Evolutionary conservation across 2,113 vertebrate species (phyloP).

Genomic region (Daphoenositta chrysoptera): DNA sequence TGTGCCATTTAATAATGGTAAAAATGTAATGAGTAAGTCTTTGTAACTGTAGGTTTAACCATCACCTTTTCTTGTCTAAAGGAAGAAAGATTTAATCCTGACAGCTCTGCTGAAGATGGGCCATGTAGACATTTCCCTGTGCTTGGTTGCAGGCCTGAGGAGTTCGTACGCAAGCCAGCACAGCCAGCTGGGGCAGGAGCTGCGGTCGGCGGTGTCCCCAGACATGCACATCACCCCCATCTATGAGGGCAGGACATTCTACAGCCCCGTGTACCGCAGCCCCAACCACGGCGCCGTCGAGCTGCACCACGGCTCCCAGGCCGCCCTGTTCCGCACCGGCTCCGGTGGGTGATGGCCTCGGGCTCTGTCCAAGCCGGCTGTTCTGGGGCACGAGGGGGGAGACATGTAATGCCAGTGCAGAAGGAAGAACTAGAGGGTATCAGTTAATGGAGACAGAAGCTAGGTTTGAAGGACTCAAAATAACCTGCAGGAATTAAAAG

Average conservation of each 20-base stretch:
- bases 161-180: constrained; percentile 93
- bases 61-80: not conserved
- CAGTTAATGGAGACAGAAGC: not conserved
- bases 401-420: rapidly evolving
- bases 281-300: constrained; percentile 80
- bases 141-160: constrained; percentile 79
- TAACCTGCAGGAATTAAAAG: not conserved
- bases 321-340: constrained; percentile 81
- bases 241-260: constrained; percentile 90
- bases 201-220: constrained; percentile 87
- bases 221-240: constrained; percentile 93
- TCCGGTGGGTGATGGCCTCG: constrained; percentile 77
- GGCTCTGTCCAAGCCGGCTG: not conserved
- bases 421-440: rapidly evolving
- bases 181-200: constrained; percentile 87
- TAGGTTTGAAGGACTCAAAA: not conserved
- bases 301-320: constrained; percentile 81
- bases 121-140: not conserved
- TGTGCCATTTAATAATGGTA: not conserved
- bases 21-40: not conserved
- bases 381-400: not conserved
- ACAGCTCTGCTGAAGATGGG: not conserved
- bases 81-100: not conserved
- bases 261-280: constrained; percentile 89
- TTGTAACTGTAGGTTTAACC: not conserved